A percentile compares a stretch with the other conserved stretches of the same genome.
Conservation (phyloP, 2,888 invertebrate species). For the Xestia sexstrigata region DNA sequence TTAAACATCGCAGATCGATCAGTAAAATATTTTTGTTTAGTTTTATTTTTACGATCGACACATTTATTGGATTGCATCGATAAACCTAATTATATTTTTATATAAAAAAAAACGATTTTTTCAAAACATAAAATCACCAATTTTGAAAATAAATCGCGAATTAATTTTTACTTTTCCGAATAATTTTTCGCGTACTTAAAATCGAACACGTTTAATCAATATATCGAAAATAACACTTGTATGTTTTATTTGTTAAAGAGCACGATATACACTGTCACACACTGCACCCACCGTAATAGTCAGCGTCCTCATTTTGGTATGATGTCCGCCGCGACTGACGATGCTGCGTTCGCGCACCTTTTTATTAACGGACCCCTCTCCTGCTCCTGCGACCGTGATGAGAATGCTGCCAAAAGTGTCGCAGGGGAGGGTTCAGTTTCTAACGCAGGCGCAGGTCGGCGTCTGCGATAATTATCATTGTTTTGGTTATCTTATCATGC, state of each 20-base stretch:
- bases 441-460: slow-evolving; percentile 46
- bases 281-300: slow-evolving; percentile 83
- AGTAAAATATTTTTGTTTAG: background rate
- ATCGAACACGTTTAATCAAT: slow-evolving; percentile 36
- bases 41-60: slow-evolving; percentile 26
- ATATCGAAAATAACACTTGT: slow-evolving; percentile 35
- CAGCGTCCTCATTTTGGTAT: slow-evolving; percentile 85
- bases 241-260: slow-evolving; percentile 48
- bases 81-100: background rate
- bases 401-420: slow-evolving; percentile 34
- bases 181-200: background rate
- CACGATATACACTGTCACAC: slow-evolving; percentile 70
- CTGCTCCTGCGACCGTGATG: slow-evolving; percentile 57
- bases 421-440: slow-evolving; percentile 63
- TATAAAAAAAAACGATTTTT: background rate
- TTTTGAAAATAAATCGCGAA: background rate
- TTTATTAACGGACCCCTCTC: slow-evolving; percentile 85
- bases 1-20: slow-evolving; percentile 1
- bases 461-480: slow-evolving; percentile 43
- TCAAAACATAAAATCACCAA: background rate
- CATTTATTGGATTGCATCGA: background rate
- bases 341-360: slow-evolving; percentile 70
- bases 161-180: background rate
- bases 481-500: slow-evolving; percentile 54
- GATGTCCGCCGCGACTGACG: slow-evolving; percentile 83